Base-by-base conservation (phyloP, 2,888 invertebrate genomes). In the Crioceris asparagi region DNA sequence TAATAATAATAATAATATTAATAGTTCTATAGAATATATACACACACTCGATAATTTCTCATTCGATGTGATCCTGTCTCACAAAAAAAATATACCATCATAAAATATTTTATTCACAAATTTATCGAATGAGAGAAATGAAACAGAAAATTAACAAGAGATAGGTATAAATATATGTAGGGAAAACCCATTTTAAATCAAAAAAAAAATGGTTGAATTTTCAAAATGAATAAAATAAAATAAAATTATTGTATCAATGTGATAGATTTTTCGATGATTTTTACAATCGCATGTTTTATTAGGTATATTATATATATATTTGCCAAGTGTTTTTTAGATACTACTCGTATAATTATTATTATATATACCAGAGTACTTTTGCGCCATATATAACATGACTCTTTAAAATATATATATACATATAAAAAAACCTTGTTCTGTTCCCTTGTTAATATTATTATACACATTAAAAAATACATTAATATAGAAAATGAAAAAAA, bases 261-360 rank as follows among this genome's bases (percentile, higher is more conserved):
- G 73, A 74, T 74, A 72, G 72, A 72, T 70, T 73, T 71, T 74
- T 74, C 71, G 73, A 74, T 73, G 70, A 72, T 74, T 74, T 72
- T 74, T 74, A 74, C 73, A 74, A 72, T 72, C 72, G 69, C 72
- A 71, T 52, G 62, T 66, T 62, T 65, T 66, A 64, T 63, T n/a
- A n/a, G n/a, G n/a, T n/a, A n/a, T n/a, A n/a, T n/a, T n/a, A n/a
- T n/a, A n/a, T n/a, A n/a, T 61, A 57, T 63, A 60, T 66, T 64
- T 65, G 66, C 65, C 66, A 64, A 65, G 64, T 62, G 60, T 60
- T 63, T 64, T 61, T 63, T 62, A 63, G 63, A 64, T 64, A 64
- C n/a, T n/a, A n/a, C 62, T 64, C 62, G 60, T 64, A 62, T 64
- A 27, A 12, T 15, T n/a, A n/a, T n/a, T n/a, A n/a, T n/a, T n/a